These are phyloP conservation scores for Molothrus aeneus DNA, from an alignment of 2,797 vertebrate genomes.

Conservation along the genomic window DNA sequence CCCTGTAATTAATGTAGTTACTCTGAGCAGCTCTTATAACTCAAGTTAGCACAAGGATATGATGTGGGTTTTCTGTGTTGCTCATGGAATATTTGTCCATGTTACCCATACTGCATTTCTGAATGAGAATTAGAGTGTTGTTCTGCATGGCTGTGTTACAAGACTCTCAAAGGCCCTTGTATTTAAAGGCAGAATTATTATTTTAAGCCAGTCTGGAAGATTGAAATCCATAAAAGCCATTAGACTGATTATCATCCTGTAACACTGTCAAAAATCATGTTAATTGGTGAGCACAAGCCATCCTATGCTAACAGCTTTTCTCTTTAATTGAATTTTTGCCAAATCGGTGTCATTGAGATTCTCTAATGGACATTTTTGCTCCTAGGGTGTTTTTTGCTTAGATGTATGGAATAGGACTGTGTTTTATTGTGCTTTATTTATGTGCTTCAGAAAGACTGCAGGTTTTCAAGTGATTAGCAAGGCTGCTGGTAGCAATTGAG, in stretches of 20 bases:
- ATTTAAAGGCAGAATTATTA: constrained; percentile 41
- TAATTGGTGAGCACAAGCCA: constrained; percentile 1
- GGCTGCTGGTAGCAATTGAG: background rate
- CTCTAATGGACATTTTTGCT: background rate
- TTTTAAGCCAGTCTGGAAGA: constrained; percentile 43
- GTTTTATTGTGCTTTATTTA: background rate
- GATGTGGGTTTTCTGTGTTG: background rate
- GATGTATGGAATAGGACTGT: background rate
- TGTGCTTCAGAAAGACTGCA: background rate
- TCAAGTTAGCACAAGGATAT: background rate
- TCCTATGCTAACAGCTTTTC: constrained; percentile 29
- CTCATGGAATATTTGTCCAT: background rate
- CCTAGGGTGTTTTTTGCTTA: background rate
- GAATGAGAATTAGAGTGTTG: background rate
- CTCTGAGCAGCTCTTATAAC: background rate
- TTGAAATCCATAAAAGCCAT: constrained; percentile 40
- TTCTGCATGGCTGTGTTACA: background rate
- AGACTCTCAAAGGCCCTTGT: background rate
- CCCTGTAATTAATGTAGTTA: background rate
- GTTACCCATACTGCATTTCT: background rate
- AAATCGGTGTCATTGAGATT: constrained; percentile 5
- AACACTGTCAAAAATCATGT: constrained; percentile 41
- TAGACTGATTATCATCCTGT: constrained; percentile 38
- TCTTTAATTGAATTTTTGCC: constrained; percentile 52
- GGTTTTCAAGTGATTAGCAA: background rate